Evolutionary conservation across 2,797 vertebrate genomes (phyloP), one percentile per base, ranked within the genome.

Genomic region (Etheostoma nigrum): DNA sequence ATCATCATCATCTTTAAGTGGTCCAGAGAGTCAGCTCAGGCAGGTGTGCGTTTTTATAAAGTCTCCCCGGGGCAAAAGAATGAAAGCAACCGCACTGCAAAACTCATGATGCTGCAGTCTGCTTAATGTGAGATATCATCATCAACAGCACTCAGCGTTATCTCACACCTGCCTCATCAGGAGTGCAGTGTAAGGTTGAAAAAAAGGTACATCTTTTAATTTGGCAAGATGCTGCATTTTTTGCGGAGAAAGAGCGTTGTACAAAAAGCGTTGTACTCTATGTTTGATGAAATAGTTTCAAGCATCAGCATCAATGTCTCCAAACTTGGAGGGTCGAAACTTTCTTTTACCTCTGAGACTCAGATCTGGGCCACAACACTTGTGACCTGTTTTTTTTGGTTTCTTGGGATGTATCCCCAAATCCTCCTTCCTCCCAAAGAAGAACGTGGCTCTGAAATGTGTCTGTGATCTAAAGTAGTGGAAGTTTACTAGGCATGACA

Each of bases 71-170:
- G 75, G 81, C 33, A n/a, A 78, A 52, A 36, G 25, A 84, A 74
- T 44, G 14, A 59, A 60, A 67, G 53, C 69, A 59, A 27, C 25
- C 21, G 15, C 69, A 51, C 23, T 15, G 36, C 33, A 75, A 89
- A 92, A 90, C 60, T 88, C 89, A 74, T 93, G 92, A 94, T 90
- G 84, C 83, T 83, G 90, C 92, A 92, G 53, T 85, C 82, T 88
- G 76, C 76, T 68, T 92, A 93, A 94, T 93, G 86, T 77, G 91
- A 89, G 70, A 62, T 54, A 72, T 74, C 64, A 91, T 90, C 83
- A 91, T 72, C 66, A 76, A 52, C 73, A 71, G 79, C 74, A 15
- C 78, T 88, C 86, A 85, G 83, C 69, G 4, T 77, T 79, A 86
- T 89, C 81, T 63, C 81, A 74, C 91, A 92, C 87, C 90, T 94